Evolutionary conservation across 2,888 invertebrate genomes (phyloP), one percentile per base, ranked within the genome.

Genomic region (Auanema freiburgensis): DNA sequence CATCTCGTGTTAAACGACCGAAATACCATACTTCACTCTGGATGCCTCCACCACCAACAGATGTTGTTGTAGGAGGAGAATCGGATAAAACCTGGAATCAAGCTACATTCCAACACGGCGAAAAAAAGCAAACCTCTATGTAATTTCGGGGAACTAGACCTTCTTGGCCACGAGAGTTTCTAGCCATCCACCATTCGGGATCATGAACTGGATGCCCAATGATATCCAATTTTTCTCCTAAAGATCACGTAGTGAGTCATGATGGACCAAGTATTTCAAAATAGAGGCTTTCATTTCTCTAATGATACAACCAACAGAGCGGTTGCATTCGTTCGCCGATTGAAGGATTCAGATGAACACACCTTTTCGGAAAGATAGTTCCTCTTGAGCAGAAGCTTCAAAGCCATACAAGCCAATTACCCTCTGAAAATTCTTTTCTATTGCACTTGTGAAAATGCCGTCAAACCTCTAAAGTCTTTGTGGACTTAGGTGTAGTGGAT

Each of bases 111-210:
- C 8, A 43, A 12, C 25, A 54, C n/a, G 46, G 3, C 46, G 21
- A 46, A 18, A 18, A 12, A 43, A 43, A 43, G 14, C 43, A 12
- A 1, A 84, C 83, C 77, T 86, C 84, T 59, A 87, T 86, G 76
- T 87, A 87, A 74, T 86, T 87, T n/a, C 78, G 88, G 46, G 97
- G 98, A 81, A 98, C 95, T 79, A 98, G 89, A 59, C 97, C 97
- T 68, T 92, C 89, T 86, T 91, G 91, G 6, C 96, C 96, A 85
- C 91, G 90, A 60, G 90, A 89, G 87, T 97, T 97, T 54, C 94
- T 88, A 60, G 97, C 97, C 84, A 92, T 91, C 88, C 91, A 93
- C 98, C 98, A 98, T 87, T 98, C 97, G 10, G 98, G 97, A 88
- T 98, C 98, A 69, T 93, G 91, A 6, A 91, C 90, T 10, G 97